These are phyloP conservation scores for Andrena camellia DNA, from an alignment of 2,888 invertebrate genomes.

Conservation along the genomic window DNA sequence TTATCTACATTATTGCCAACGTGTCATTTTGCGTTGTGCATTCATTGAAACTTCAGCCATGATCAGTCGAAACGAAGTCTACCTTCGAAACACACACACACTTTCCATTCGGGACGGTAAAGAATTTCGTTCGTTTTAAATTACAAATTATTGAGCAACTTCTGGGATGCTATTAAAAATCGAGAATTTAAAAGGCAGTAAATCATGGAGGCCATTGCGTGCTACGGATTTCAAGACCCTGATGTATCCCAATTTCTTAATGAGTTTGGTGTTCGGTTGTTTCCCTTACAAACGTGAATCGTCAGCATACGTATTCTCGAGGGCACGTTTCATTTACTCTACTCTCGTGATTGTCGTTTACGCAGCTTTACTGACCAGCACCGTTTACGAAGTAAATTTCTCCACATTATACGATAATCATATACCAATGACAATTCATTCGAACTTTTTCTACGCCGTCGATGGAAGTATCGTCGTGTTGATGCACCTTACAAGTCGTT, in stretches of 20 bases:
- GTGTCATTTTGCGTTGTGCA: not conserved
- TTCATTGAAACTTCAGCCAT: not conserved
- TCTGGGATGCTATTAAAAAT: not conserved
- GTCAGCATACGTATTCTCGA: slow-evolving; percentile 50
- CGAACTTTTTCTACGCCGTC: not conserved
- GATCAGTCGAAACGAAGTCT: not conserved
- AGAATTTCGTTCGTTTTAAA: not conserved
- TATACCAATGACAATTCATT: fast-evolving
- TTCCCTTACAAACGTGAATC: slow-evolving; percentile 70
- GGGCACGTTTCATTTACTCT: slow-evolving; percentile 52
- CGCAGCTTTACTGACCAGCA: not conserved
- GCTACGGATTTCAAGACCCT: slow-evolving; percentile 72
- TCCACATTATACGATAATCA: fast-evolving
- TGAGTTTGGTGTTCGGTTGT: slow-evolving; percentile 69
- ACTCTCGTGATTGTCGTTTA: slow-evolving; percentile 50
- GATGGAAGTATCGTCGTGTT: slow-evolving; percentile 37
- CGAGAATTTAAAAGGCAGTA: not conserved
- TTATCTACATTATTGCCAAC: not conserved
- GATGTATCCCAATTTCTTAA: slow-evolving; percentile 70
- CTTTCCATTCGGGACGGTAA: not conserved
- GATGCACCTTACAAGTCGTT: slow-evolving; percentile 48
- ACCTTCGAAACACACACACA: not conserved
- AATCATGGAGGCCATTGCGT: slow-evolving; percentile 66
- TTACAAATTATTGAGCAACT: not conserved
- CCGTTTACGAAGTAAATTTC: slow-evolving; percentile 69